Conservation (phyloP, 2,797 vertebrate species). For the Chloroceryle inda region DNA sequence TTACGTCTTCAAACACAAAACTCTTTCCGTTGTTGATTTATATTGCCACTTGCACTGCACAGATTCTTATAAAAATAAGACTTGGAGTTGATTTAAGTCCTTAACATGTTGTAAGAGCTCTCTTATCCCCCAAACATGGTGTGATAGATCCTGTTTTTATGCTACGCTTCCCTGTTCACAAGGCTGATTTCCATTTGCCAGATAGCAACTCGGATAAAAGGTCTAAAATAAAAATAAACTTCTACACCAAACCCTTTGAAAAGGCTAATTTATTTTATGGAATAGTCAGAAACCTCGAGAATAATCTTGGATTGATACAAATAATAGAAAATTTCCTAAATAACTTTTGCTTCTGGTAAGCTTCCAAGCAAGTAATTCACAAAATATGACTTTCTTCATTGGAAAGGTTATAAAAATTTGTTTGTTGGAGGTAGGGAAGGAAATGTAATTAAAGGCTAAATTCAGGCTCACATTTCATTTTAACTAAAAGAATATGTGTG, state of each 20-base stretch:
- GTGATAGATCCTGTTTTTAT: conserved; percentile 51
- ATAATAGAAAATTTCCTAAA: conserved; percentile 80
- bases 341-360: conserved; percentile 67
- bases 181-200: conserved; percentile 55
- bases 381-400: conserved; percentile 79
- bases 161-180: conserved; percentile 30
- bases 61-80: conserved; percentile 54
- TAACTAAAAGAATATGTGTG: conserved; percentile 83
- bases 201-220: conserved; percentile 55
- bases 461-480: conserved; percentile 81
- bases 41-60: not conserved
- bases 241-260: not conserved
- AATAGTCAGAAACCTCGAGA: conserved; percentile 14
- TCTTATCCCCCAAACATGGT: not conserved
- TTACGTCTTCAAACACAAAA: conserved; percentile 38
- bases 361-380: conserved; percentile 78
- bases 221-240: conserved; percentile 41
- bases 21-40: not conserved
- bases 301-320: conserved; percentile 67
- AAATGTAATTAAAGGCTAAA: conserved; percentile 85
- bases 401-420: conserved; percentile 81
- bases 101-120: conserved; percentile 43
- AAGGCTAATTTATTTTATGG: conserved; percentile 41
- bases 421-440: conserved; percentile 82
- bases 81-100: conserved; percentile 27